Evolutionary conservation across 2,113 vertebrate species (phyloP), one percentile per base, ranked within the genome.

Genomic region (Coreoperca whiteheadi): DNA sequence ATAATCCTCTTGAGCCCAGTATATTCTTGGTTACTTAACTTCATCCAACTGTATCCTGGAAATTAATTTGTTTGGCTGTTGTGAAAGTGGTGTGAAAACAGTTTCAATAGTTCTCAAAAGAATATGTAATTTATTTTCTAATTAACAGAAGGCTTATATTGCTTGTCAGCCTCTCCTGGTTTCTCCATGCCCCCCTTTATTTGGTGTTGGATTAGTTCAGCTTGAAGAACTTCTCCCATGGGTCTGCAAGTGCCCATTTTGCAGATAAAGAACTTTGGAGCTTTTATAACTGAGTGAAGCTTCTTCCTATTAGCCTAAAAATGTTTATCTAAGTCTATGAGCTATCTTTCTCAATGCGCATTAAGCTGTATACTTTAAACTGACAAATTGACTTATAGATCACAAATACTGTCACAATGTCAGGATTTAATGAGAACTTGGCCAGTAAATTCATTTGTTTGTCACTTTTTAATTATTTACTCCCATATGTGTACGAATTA

Each of bases 191-290:
- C 23, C 53, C 16, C 21, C n/a, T 37, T 85, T 51, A 82, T 79
- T 71, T 90, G 74, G 25, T 46, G 84, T 77, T 74, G 76, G 75
- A 92, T 93, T 91, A 94, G 83, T 84, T 93, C 79, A 84, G 88
- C 86, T 88, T 64, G 63, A 79, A 46, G 68, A 74, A 66, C 57
- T 87, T 87, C 64, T 87, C 75, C 85, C 46, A 65, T 48, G 54
- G n/a, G 81, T 74, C 82, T 77, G 67, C 60, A 63, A 79, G 57
- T 84, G 28, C 34, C 20, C 7, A 69, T 56, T 85, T 74, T 67
- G 65, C 79, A 80, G 78, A 94, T 89, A 85, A 93, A 92, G 77
- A 92, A 91, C 20, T 74, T 65, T 74, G 34, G 48, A 78, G 43
- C 59, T 85, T 85, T 80, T 73, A 82, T 73, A 43, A 61, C 15